Conservation (phyloP, 2,797 vertebrate genomes). For the Pogoniulus pusillus region DNA sequence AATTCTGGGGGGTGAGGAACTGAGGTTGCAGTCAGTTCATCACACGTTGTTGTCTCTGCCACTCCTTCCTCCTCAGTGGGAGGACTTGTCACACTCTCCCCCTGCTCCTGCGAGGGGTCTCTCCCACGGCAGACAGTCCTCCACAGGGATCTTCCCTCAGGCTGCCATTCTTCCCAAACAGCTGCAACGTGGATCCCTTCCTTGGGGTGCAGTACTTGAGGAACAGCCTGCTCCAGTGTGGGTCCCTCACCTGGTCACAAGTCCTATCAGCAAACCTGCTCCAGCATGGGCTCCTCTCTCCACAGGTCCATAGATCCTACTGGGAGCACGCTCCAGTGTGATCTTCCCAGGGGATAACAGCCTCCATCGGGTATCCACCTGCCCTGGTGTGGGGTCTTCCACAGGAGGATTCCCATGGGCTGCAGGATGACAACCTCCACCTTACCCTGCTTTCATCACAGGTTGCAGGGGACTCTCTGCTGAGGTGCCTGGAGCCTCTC, state of each 20-base stretch:
- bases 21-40: no score
- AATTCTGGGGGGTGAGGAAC: no score
- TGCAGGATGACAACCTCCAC: not conserved
- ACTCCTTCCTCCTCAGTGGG: no score
- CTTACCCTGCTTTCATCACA: not conserved
- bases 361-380: not conserved
- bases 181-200: not conserved
- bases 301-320: not conserved
- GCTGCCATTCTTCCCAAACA: not conserved
- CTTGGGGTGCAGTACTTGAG: not conserved
- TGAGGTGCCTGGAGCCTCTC: no score
- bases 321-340: not conserved
- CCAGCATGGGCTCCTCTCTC: not conserved
- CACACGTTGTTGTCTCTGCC: no score
- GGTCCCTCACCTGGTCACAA: no score
- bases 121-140: not conserved
- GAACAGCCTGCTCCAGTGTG: not conserved
- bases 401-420: not conserved
- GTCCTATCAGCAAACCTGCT: not conserved
- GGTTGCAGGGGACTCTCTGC: no score
- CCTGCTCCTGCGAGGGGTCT: no score
- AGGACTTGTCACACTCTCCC: no score
- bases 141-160: not conserved
- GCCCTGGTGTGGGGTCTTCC: not conserved
- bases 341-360: not conserved